A percentile compares a stretch with the other conserved stretches of the same genome.
These are phyloP conservation scores for Metopia argyrocephala DNA, from an alignment of 2,888 invertebrate genomes.

Conservation along the genomic window DNA sequence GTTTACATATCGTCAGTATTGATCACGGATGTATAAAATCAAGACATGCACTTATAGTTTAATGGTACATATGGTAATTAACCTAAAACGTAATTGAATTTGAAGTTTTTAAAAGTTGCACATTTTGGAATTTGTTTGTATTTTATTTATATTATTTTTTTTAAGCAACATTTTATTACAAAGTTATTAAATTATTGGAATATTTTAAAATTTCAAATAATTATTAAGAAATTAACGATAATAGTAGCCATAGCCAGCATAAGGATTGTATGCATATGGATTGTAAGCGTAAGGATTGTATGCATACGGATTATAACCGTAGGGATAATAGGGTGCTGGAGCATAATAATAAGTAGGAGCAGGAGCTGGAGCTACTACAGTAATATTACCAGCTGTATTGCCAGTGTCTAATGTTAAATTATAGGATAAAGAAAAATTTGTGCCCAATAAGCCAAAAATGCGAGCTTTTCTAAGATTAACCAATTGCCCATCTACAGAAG, in stretches of 20 bases:
- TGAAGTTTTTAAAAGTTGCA: too few species aligned
- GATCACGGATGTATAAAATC: too few species aligned
- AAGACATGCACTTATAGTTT: too few species aligned
- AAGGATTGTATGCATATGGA: slow-evolving; percentile 35
- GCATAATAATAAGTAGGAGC: slow-evolving; percentile 47
- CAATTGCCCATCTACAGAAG: not conserved
- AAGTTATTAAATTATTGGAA: not conserved
- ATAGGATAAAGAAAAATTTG: slow-evolving; percentile 55
- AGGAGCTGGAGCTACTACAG: slow-evolving; percentile 39
- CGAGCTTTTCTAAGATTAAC: slow-evolving; percentile 32
- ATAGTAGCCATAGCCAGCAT: slow-evolving; percentile 47
- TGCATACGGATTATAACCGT: slow-evolving; percentile 33
- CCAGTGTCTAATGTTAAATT: slow-evolving; percentile 38
- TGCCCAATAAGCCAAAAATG: slow-evolving; percentile 53
- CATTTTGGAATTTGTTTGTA: too few species aligned
- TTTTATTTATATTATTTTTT: not conserved
- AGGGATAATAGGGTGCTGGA: slow-evolving; percentile 35
- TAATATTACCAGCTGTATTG: slow-evolving; percentile 43
- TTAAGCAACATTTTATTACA: not conserved
- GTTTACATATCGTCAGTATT: too few species aligned
- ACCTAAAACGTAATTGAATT: too few species aligned
- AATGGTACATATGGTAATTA: too few species aligned
- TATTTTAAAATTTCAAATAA: too few species aligned
- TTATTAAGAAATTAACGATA: not conserved
- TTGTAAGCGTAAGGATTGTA: slow-evolving; percentile 14